Evolutionary conservation across 1,140 invertebrate species (phyloP).

Genomic region (Aphelenchoides fujianensis): DNA sequence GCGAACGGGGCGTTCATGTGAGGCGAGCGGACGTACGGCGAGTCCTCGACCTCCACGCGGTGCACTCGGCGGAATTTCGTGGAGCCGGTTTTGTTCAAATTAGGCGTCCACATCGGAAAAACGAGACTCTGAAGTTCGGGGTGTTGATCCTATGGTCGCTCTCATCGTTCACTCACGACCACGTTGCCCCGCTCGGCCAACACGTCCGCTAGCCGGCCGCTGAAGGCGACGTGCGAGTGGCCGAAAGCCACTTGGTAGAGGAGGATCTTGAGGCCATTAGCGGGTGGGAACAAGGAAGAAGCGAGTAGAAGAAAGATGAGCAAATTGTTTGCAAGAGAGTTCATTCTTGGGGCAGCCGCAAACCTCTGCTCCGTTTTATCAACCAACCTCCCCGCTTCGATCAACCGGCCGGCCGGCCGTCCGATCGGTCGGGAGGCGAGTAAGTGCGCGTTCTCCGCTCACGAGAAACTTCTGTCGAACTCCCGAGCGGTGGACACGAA

Average conservation of each 20-base stretch:
- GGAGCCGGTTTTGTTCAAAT: background rate
- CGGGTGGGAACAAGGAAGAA: no score
- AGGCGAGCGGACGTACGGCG: background rate
- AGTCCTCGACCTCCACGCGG: background rate
- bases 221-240: background rate
- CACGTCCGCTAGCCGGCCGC: background rate
- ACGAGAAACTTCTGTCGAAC: no score
- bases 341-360: no score
- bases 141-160: background rate
- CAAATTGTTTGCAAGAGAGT: no score
- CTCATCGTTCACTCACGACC: no score
- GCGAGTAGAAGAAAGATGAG: no score
- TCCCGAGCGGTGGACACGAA: no score
- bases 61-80: background rate
- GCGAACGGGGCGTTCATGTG: background rate
- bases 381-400: no score
- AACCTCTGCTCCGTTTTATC: no score
- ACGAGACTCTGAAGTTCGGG: background rate
- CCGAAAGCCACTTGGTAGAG: background rate
- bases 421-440: no score
- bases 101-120: background rate
- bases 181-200: background rate
- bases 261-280: conserved; percentile 1
- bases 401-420: no score
- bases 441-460: no score